Evolutionary conservation across 2,797 vertebrate species (phyloP).

Genomic region (Hydrophis major): DNA sequence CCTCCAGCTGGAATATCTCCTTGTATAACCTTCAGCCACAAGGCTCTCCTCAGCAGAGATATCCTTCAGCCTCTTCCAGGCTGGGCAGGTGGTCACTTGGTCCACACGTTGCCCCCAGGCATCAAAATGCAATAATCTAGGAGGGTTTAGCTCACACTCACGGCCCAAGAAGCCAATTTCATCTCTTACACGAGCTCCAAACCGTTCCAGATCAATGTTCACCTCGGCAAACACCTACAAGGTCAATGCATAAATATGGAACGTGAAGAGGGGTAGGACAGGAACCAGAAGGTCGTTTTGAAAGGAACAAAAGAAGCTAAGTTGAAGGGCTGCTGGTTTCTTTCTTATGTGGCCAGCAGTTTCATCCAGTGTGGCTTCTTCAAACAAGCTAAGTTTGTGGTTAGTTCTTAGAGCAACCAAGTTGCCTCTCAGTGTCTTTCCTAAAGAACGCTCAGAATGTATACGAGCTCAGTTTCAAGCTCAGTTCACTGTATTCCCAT

Average conservation of each 20-base stretch:
- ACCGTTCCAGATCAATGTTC: slow-evolving; percentile 71
- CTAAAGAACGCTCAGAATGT: neutral
- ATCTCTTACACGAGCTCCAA: slow-evolving; percentile 72
- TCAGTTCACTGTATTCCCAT: neutral
- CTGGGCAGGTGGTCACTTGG: slow-evolving; percentile 73
- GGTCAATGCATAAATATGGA: neutral
- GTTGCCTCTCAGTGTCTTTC: neutral
- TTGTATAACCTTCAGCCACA: slow-evolving; percentile 22
- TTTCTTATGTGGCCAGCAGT: neutral
- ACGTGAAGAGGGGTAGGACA: neutral
- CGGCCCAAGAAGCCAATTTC: slow-evolving; percentile 73
- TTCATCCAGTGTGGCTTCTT: neutral
- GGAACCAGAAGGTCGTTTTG: neutral
- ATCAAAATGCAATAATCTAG: slow-evolving; percentile 72
- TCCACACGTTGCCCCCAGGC: slow-evolving; percentile 77
- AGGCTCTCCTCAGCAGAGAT: slow-evolving; percentile 47
- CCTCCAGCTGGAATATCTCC: slow-evolving; percentile 78
- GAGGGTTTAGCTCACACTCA: slow-evolving; percentile 76
- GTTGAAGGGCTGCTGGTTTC: neutral
- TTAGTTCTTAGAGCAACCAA: neutral
- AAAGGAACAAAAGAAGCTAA: neutral
- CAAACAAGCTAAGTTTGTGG: neutral
- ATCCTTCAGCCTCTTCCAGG: slow-evolving; percentile 81
- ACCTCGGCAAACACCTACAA: slow-evolving; percentile 58
- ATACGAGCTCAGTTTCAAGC: neutral